These are phyloP conservation scores for Nebria brevicollis DNA, from an alignment of 2,888 invertebrate genomes.

Conservation along the genomic window DNA sequence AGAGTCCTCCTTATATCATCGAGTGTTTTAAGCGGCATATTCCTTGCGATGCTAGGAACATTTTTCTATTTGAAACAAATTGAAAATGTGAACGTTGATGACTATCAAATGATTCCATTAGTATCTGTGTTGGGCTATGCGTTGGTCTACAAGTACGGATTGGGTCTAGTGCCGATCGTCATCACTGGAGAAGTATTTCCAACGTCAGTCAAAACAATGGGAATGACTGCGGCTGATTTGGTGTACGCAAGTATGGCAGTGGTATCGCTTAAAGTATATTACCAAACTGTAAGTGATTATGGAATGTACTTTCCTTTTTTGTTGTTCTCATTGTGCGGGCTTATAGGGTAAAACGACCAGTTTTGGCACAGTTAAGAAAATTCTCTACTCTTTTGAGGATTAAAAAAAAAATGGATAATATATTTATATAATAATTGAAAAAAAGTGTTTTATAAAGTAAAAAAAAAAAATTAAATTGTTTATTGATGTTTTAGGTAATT, in stretches of 20 bases:
- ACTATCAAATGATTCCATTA: conserved; percentile 59
- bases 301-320: conserved; percentile 59
- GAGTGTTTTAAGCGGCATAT: conserved; percentile 56
- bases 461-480: no score
- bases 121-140: conserved; percentile 59
- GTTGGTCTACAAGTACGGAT: conserved; percentile 58
- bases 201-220: conserved; percentile 60
- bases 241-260: conserved; percentile 57
- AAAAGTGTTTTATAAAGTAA: no score
- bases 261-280: conserved; percentile 57
- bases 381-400: no score
- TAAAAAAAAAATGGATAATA: no score
- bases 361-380: no score
- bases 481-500: no score
- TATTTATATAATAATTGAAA: no score
- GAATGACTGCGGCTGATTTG: conserved; percentile 59
- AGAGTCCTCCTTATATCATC: conserved; percentile 58
- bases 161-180: conserved; percentile 61
- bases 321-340: conserved; percentile 56
- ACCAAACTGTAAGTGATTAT: conserved; percentile 52
- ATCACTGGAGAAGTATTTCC: conserved; percentile 61
- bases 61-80: conserved; percentile 57
- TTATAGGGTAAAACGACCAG: no score
- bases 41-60: conserved; percentile 56
- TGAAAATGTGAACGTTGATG: conserved; percentile 52